A percentile compares a stretch with the other conserved stretches of the same genome.
These are phyloP conservation scores for Strix uralensis DNA, from an alignment of 2,113 vertebrate species.

Conservation along the genomic window DNA sequence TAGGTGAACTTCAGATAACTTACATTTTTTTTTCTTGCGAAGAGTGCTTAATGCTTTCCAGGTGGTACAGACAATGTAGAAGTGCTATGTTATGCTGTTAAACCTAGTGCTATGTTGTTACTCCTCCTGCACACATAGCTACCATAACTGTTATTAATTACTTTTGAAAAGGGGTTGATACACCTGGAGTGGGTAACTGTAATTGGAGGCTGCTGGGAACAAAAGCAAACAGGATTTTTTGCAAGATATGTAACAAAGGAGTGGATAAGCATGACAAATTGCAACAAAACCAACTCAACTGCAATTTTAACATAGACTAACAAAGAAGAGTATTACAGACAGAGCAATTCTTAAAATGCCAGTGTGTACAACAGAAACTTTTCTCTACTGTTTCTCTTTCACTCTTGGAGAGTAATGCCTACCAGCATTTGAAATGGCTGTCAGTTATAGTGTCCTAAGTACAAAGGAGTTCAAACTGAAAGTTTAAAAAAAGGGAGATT, in stretches of 20 bases:
- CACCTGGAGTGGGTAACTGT: neutral
- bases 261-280: neutral
- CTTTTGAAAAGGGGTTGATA: neutral
- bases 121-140: neutral
- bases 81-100: neutral
- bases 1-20: neutral
- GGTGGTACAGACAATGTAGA: neutral
- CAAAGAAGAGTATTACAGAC: neutral
- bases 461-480: neutral
- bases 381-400: neutral
- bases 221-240: neutral
- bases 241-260: neutral
- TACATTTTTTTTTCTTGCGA: neutral
- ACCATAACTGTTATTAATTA: neutral
- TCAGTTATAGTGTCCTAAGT: neutral
- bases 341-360: neutral
- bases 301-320: neutral
- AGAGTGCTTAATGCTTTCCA: neutral
- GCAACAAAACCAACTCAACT: neutral
- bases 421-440: neutral
- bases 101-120: neutral
- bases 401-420: neutral
- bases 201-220: neutral
- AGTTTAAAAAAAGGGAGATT: neutral
- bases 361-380: fast-evolving